phyloP scores from a whole-genome alignment of 2,797 vertebrate species.

The Eulemur mongoz region DNA sequence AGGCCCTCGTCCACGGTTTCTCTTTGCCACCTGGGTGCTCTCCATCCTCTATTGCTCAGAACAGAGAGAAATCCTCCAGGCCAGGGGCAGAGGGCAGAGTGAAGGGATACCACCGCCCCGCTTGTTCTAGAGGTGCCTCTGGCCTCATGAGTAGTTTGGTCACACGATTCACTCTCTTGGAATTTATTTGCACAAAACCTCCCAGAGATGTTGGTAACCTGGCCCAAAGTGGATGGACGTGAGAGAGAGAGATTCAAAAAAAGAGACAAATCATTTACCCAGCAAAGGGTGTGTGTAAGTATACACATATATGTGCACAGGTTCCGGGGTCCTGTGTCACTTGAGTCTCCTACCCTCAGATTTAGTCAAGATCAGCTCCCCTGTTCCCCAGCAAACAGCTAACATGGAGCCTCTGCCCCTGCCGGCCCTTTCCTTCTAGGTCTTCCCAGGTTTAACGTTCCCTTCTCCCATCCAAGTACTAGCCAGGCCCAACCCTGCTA shows the following conservation, averaged over 20 bases:
- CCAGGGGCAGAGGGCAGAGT: not conserved
- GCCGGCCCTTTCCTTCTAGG: not conserved
- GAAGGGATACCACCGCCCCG: not conserved
- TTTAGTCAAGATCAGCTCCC: not conserved
- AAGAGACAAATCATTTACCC: not conserved
- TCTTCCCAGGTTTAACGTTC: not conserved
- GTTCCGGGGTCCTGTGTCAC: not conserved
- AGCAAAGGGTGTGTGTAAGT: not conserved
- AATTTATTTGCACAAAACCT: not conserved
- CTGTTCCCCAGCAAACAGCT: not conserved
- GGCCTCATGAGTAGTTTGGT: not conserved
- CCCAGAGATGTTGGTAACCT: not conserved
- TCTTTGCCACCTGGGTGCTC: not conserved
- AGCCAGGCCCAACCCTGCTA: no score
- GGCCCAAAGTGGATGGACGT: not conserved
- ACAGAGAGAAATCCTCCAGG: not conserved
- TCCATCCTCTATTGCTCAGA: not conserved
- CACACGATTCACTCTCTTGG: not conserved
- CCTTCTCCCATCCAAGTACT: no score
- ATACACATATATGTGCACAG: rapidly evolving
- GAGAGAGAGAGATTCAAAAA: not conserved
- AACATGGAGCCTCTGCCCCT: not conserved
- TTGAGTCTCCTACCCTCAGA: not conserved
- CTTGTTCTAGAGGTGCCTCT: not conserved
- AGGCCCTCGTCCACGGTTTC: not conserved